These are phyloP conservation scores for Athalia cordata DNA, from an alignment of 2,888 invertebrate genomes.

Conservation along the genomic window DNA sequence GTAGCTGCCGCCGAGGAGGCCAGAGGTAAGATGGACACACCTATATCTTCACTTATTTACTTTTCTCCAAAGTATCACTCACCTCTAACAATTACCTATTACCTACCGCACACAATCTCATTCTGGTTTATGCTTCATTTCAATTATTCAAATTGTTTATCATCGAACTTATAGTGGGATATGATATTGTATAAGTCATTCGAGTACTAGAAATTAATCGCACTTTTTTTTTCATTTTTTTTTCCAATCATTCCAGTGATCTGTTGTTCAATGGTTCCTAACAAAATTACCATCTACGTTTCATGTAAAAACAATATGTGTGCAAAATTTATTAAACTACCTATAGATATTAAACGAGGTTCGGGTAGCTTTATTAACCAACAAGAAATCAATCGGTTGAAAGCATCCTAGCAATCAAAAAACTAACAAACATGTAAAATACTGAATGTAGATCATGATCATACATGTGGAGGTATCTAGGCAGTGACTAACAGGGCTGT, in stretches of 20 bases:
- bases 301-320: neutral
- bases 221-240: no score
- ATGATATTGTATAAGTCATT: no score
- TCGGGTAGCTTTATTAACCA: conserved; percentile 22
- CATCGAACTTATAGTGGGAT: no score
- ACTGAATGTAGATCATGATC: conserved; percentile 11
- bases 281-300: no score
- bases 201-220: no score
- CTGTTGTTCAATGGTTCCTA: no score
- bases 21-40: conserved; percentile 83
- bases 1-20: conserved; percentile 90
- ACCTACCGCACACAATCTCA: conserved; percentile 24
- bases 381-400: conserved; percentile 1
- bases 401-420: neutral
- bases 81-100: conserved; percentile 19
- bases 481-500: conserved; percentile 70
- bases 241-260: no score
- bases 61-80: conserved; percentile 13
- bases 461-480: conserved; percentile 55
- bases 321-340: neutral
- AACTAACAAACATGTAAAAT: conserved; percentile 29
- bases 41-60: conserved; percentile 34
- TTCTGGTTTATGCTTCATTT: neutral
- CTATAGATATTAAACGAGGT: neutral
- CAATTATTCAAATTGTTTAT: no score